Percentiles rank a stretch among this genome's conserved stretches.
Conservation (phyloP, 2,888 invertebrate genomes). For the Netelia melanura region DNA sequence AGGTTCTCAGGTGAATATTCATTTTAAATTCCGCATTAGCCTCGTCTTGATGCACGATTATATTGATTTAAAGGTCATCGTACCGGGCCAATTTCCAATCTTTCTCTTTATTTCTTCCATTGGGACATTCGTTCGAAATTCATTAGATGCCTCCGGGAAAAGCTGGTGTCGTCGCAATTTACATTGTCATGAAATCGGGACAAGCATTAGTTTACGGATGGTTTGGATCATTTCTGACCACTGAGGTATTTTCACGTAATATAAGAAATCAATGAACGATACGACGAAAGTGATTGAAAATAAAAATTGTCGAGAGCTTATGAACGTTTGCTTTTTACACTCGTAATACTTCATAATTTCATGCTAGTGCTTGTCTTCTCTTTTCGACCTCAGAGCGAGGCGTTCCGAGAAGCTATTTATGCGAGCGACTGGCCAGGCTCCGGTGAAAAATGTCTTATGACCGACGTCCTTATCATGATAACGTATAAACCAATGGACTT, state of each 20-base stretch:
- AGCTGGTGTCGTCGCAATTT: slow-evolving; percentile 10
- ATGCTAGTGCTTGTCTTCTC: background rate
- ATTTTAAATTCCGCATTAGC: background rate
- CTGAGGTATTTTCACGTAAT: slow-evolving; percentile 55
- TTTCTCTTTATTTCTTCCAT: background rate
- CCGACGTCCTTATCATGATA: slow-evolving; percentile 55
- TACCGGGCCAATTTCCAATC: background rate
- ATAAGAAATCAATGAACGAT: background rate
- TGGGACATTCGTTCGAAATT: background rate
- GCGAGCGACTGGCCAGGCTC: slow-evolving; percentile 44
- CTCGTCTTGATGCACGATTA: background rate
- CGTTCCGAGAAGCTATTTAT: slow-evolving; percentile 18
- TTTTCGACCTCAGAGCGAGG: background rate
- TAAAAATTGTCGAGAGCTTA: background rate
- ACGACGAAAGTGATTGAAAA: background rate
- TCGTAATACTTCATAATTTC: background rate
- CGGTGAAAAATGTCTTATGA: slow-evolving; percentile 35
- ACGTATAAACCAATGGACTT: slow-evolving; percentile 52
- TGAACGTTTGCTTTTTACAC: background rate
- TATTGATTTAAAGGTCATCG: background rate
- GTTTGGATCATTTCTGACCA: slow-evolving; percentile 50
- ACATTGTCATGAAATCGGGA: slow-evolving; percentile 55
- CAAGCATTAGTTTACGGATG: slow-evolving; percentile 60
- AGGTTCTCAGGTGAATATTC: slow-evolving; percentile 62
- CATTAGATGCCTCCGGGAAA: background rate